A percentile compares a stretch with the other conserved stretches of the same genome.
phyloP scores from a whole-genome alignment of 2,113 vertebrate genomes.

The Seriola quinqueradiata region DNA sequence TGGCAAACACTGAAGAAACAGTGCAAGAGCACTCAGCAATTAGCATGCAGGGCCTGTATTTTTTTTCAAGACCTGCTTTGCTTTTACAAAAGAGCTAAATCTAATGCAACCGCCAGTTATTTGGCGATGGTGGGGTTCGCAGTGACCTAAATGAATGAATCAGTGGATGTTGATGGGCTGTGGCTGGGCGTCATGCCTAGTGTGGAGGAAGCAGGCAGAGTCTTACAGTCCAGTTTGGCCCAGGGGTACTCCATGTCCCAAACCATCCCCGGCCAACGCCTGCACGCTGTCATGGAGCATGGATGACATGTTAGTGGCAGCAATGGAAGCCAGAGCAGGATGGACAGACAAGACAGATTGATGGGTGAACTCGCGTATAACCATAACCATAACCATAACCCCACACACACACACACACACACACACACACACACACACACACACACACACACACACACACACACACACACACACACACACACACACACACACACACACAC shows the following conservation, averaged over 20 bases:
- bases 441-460: background rate
- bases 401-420: no score
- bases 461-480: background rate
- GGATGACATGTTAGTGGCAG: slow-evolving; percentile 86
- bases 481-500: background rate
- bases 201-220: slow-evolving; percentile 70
- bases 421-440: slow-evolving; percentile 1
- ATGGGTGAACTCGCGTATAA: background rate
- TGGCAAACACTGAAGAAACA: background rate
- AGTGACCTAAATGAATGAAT: slow-evolving; percentile 40
- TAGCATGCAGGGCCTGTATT: slow-evolving; percentile 40
- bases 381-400: no score
- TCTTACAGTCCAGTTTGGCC: slow-evolving; percentile 80
- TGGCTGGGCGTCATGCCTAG: slow-evolving; percentile 71
- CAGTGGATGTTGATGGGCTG: slow-evolving; percentile 47
- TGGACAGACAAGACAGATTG: slow-evolving; percentile 42
- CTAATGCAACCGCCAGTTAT: slow-evolving; percentile 19
- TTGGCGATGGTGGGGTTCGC: slow-evolving; percentile 32
- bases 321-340: slow-evolving; percentile 70
- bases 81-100: slow-evolving; percentile 37
- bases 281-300: slow-evolving; percentile 78
- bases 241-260: slow-evolving; percentile 81
- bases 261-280: slow-evolving; percentile 83
- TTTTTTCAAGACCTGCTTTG: slow-evolving; percentile 3
- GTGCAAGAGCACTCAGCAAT: slow-evolving; percentile 28